Conservation (phyloP, 2,113 vertebrate species). For the Pampusana beccarii region DNA sequence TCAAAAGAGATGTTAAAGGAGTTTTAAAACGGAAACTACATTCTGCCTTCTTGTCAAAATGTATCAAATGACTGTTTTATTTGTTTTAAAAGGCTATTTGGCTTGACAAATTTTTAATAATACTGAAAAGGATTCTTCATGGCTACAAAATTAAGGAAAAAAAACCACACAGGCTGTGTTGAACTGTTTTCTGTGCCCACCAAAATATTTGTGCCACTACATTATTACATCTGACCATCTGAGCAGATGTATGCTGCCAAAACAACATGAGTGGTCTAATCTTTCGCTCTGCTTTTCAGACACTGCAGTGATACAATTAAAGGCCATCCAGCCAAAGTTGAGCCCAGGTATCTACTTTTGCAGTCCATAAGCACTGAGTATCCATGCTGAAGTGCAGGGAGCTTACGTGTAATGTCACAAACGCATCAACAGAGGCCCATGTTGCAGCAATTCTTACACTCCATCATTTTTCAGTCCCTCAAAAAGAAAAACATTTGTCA, state of each 20-base stretch:
- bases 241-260: background rate
- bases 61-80: background rate
- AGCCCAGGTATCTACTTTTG: background rate
- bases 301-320: background rate
- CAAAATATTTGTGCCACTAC: background rate
- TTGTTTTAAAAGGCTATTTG: background rate
- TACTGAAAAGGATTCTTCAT: background rate
- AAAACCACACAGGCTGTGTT: background rate
- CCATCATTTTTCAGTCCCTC: background rate
- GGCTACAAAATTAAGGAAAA: background rate
- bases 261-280: background rate
- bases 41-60: background rate
- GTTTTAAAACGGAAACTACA: background rate
- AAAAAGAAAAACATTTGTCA: background rate
- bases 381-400: background rate
- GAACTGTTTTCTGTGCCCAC: background rate
- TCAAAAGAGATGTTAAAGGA: background rate
- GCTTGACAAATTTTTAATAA: background rate
- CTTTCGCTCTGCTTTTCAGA: background rate
- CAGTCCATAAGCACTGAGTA: background rate
- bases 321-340: background rate
- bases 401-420: background rate
- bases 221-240: background rate
- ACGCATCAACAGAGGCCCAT: accelerated
- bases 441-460: background rate